Evolutionary conservation across 2,113 vertebrate species (phyloP), one percentile per base, ranked within the genome.

Genomic region (Cheilinus undulatus): DNA sequence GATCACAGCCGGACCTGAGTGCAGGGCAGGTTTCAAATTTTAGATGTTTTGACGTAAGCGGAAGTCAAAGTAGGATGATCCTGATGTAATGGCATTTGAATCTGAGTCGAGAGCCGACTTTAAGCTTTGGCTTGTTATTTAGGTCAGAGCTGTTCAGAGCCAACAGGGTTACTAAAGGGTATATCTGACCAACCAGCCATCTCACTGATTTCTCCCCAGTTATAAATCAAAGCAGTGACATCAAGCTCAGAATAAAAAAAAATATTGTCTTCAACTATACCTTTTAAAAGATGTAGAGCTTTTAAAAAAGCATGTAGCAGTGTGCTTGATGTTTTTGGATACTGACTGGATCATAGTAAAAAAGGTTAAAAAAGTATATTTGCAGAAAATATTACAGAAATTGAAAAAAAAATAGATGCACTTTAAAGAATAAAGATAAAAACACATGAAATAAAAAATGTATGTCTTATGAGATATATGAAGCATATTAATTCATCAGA

Each of bases 81-180:
- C 88, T 81, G 86, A 82, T 84, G 54, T 88, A 85, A 89, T 82
- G 89, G 80, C 69, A 87, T 91, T 86, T 84, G 69, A 88, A 71
- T 84, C 66, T 26, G 78, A 88, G 75, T 86, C 51, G 75, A 86
- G 84, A 84, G 78, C 76, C 79, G 67, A 73, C 81, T 84, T 85
- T 88, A 80, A 88, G 86, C 83, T 79, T 78, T 69, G 77, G 81
- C 80, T 17, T 54, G 73, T 79, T 89, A 86, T 91, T 84, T 87
- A 83, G 84, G 88, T 88, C 86, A 87, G 67, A 45, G 70, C 63
- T 56, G 56, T 61, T 60, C 40, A 58, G 53, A 61, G 61, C 76
- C 56, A 56, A 69, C 50, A 42, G 43, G 73, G 78, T 88, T 65
- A 84, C 69, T 78, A 38, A 58, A 59, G 83, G 70, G 15, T 58